Conservation (phyloP, 2,113 vertebrate species). For the Sapajus apella region DNA sequence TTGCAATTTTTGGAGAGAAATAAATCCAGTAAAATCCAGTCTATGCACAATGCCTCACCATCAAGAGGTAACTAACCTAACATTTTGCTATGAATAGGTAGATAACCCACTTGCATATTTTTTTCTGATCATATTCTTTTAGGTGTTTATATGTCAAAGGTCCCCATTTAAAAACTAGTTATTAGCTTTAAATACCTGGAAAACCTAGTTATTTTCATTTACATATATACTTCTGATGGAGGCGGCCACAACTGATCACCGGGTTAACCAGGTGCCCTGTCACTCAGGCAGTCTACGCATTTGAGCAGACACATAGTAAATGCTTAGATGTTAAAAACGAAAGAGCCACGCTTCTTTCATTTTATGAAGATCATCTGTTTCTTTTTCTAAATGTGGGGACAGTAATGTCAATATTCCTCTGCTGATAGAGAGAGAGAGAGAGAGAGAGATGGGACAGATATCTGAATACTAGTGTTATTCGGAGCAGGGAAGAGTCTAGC, state of each 20-base stretch:
- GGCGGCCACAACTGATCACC: background rate
- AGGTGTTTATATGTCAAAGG: conserved; percentile 21
- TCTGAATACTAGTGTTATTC: background rate
- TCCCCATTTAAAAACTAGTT: conserved; percentile 58
- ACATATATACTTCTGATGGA: background rate
- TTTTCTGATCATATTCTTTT: background rate
- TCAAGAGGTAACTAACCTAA: background rate
- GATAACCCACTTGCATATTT: background rate
- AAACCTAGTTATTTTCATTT: background rate
- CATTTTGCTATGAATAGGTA: conserved; percentile 6
- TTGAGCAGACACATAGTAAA: background rate
- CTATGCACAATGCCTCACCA: background rate
- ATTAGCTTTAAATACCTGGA: background rate
- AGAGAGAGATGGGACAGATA: too few relatives aligned
- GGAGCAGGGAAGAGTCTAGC: background rate
- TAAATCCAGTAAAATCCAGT: background rate
- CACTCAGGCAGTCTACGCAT: background rate
- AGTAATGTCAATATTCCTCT: background rate
- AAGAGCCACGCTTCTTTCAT: background rate
- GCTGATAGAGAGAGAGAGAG: background rate
- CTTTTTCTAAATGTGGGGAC: background rate
- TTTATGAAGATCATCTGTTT: background rate
- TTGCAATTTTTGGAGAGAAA: background rate
- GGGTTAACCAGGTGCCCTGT: background rate
- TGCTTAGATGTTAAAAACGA: background rate